These are phyloP conservation scores for Drosophila demipolita DNA, from an alignment of 2,888 invertebrate genomes.

Conservation along the genomic window DNA sequence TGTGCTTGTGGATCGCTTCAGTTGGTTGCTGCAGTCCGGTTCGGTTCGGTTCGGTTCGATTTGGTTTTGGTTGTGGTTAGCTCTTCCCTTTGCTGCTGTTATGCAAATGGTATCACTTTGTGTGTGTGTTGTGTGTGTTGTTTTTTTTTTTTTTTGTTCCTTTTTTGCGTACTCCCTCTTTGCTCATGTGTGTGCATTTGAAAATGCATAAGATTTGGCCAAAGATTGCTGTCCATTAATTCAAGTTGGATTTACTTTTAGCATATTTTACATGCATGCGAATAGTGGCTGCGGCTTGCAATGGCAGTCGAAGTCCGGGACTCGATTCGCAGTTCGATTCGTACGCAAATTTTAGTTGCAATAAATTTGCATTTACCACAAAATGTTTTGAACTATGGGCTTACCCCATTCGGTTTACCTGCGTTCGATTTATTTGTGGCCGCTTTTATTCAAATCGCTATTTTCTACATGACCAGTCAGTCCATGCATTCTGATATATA, in stretches of 20 bases:
- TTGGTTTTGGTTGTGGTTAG: slow-evolving; percentile 27
- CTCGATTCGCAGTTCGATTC: slow-evolving; percentile 64
- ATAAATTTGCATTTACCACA: slow-evolving; percentile 80
- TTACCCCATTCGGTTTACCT: slow-evolving; percentile 58
- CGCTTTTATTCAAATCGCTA: slow-evolving; percentile 70
- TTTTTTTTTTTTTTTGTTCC: slow-evolving; percentile 22
- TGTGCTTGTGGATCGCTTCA: slow-evolving; percentile 56
- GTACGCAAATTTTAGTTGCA: slow-evolving; percentile 72
- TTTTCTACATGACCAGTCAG: slow-evolving; percentile 4
- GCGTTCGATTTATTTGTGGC: slow-evolving; percentile 72
- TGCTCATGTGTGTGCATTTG: slow-evolving; percentile 58
- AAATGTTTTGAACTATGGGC: slow-evolving; percentile 76
- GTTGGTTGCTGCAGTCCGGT: slow-evolving; percentile 17
- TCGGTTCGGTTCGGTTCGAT: slow-evolving; percentile 20
- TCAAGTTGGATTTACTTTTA: slow-evolving; percentile 81
- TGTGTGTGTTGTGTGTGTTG: slow-evolving; percentile 13
- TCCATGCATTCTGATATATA: slow-evolving; percentile 6
- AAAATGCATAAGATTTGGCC: slow-evolving; percentile 80
- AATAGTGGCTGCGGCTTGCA: slow-evolving; percentile 49
- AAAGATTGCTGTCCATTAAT: slow-evolving; percentile 81
- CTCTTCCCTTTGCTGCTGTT: slow-evolving; percentile 56
- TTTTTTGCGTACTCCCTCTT: slow-evolving; percentile 6
- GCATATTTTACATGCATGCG: slow-evolving; percentile 80
- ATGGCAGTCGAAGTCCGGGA: slow-evolving; percentile 7
- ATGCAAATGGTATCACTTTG: slow-evolving; percentile 66